Evolutionary conservation across 2,797 vertebrate genomes (phyloP), one percentile per base, ranked within the genome.

Genomic region (Alca torda): DNA sequence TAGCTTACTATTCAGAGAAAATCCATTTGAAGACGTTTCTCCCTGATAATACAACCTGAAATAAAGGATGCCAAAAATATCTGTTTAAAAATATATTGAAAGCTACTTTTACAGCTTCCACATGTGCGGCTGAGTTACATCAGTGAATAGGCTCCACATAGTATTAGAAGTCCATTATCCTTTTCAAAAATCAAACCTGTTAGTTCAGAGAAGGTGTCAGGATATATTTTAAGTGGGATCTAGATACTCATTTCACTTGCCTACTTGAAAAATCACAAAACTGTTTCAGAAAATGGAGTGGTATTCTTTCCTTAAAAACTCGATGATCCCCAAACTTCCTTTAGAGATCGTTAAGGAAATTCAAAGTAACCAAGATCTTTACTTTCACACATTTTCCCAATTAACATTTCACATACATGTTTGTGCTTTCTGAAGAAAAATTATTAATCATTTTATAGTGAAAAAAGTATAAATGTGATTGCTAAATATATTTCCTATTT

Each of bases 11-110:
- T 86, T 92, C 72, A 65, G 92, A 81, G 81, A 64, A 95, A 87
- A 95, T 57, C 9, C 33, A n/a, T 94, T 94, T 93, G 84, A 93
- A 95, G 73, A 60, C 54, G 3, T 84, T 88, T 89, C 15, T 74
- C 37, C 79, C 56, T 78, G 25, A 73, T 81, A 95, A 75, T 85
- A 45, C 70, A 92, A 73, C 86, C 72, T 60, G 76, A 95, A 97
- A 82, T 67, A 91, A 90, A 94, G 80, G 77, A 79, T 95, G 43
- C 57, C 87, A 89, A 95, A 96, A 90, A 79, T 82, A 84, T 30
- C 80, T 79, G 17, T 54, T 54, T 95, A 35, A 74, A 96, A 94
- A 72, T 61, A 83, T 72, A 74, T 50, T 75, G 23, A 39, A 92
- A 93, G 50, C 74, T 69, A 76, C 82, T 94, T 94, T 85, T 84